phyloP scores from a whole-genome alignment of 2,888 invertebrate species.

The Agrochola lychnidis region DNA sequence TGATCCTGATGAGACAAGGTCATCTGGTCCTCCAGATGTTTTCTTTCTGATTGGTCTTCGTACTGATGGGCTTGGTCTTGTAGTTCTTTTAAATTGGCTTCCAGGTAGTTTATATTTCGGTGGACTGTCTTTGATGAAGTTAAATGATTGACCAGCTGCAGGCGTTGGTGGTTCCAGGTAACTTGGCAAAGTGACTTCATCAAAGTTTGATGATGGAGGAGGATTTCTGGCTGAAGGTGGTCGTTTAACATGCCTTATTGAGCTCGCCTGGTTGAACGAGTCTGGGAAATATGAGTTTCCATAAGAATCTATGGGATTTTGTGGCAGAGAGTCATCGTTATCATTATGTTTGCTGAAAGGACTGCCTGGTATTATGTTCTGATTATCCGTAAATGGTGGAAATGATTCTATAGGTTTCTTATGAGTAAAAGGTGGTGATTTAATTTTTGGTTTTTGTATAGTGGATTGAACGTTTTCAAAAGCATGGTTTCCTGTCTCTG shows the following conservation, averaged over 20 bases:
- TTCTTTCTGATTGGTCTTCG: conserved; percentile 87
- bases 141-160: conserved; percentile 80
- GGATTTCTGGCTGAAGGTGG: conserved; percentile 77
- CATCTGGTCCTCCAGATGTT: conserved; percentile 83
- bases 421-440: conserved; percentile 79
- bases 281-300: conserved; percentile 86
- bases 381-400: conserved; percentile 70
- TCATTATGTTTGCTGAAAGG: conserved; percentile 80
- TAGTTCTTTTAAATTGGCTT: conserved; percentile 82
- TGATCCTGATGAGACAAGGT: conserved; percentile 85
- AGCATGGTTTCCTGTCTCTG: conserved; percentile 86
- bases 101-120: conserved; percentile 81
- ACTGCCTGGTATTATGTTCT: conserved; percentile 83
- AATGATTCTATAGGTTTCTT: conserved; percentile 82
- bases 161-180: conserved; percentile 88
- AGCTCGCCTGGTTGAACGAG: conserved; percentile 85
- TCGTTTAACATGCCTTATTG: conserved; percentile 83
- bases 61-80: conserved; percentile 80
- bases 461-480: conserved; percentile 87
- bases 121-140: conserved; percentile 79
- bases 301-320: conserved; percentile 84
- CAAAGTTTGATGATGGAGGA: conserved; percentile 69
- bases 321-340: conserved; percentile 77
- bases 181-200: conserved; percentile 84
- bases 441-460: conserved; percentile 81